Percentiles rank a stretch among this genome's conserved stretches.
phyloP scores from a whole-genome alignment of 1,140 invertebrate genomes.

The Drosophila dunni region DNA sequence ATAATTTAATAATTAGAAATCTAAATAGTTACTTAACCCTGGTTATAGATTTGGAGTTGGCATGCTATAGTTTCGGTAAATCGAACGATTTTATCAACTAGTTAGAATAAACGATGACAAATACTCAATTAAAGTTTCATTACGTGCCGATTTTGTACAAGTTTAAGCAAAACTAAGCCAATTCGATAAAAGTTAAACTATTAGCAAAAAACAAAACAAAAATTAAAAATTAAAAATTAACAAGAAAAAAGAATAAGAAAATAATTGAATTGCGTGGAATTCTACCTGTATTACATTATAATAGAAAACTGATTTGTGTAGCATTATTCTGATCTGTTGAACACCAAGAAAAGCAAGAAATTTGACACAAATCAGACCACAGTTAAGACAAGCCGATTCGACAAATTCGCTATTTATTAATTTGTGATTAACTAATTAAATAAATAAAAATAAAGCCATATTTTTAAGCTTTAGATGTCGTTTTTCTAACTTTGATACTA shows the following conservation, averaged over 20 bases:
- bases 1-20: no score
- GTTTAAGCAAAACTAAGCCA: background rate
- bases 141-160: background rate
- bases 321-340: background rate
- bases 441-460: background rate
- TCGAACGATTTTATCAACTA: constrained; percentile 14
- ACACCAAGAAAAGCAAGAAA: background rate
- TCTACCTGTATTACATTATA: background rate
- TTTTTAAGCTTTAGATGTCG: background rate
- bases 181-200: background rate
- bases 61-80: background rate
- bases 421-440: background rate
- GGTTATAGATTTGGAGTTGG: background rate
- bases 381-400: background rate
- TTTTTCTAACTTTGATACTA: background rate
- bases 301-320: background rate
- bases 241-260: background rate
- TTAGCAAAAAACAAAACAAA: background rate
- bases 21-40: no score
- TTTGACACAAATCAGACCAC: background rate
- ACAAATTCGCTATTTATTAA: background rate
- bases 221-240: no score
- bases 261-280: background rate
- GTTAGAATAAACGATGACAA: constrained; percentile 21
- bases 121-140: constrained; percentile 9